Base-by-base conservation (phyloP, 2,113 vertebrate genomes). In the Anguilla japonica region DNA sequence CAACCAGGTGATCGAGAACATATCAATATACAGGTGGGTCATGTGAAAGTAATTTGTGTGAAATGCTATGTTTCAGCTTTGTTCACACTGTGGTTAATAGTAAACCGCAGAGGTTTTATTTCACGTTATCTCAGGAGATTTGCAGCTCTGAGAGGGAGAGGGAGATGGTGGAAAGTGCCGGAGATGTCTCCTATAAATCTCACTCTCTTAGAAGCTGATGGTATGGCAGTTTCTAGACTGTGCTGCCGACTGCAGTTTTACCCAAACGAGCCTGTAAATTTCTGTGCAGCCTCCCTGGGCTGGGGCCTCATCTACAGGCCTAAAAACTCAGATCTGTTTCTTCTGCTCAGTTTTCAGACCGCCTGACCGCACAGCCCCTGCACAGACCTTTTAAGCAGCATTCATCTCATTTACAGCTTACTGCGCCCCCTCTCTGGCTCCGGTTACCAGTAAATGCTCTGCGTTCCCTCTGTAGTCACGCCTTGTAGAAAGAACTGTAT, bases 11-110 rank as follows among this genome's bases (percentile, higher is more conserved):
- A 96, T 98, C 0, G 98, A 98, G 91, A 98, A 97, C 0, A 67
- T 99, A 88, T 99, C 98, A 86, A 99, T 99, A 88, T 98, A 98
- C 97, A 97, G 98, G 98, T 98, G 92, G 0, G 92, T 91, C 41
- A 81, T 43, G 63, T 13, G 26, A 26, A 67, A 22, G 26, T 67
- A 0, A 20, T 8, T 3, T 22, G 16, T 67, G 41, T 41, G 85
- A 20, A 81, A 67, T 40, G 26, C 20, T 5, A 29, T 39, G 20
- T 71, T 39, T 40, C 18, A 26, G 18, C n/a, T 75, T 26, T 34
- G 2, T 34, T n/a, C 71, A 6, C n/a, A 75, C 9, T 67, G 71
- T 34, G 63, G 63, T 75, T 34, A 75, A 34, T 34, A n/a, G 71
- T 34, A 34, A 75, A 22, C 67, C 26, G 63, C 26, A n/a, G 63